phyloP scores from a whole-genome alignment of 2,888 invertebrate genomes.

The Melolontha melolontha region DNA sequence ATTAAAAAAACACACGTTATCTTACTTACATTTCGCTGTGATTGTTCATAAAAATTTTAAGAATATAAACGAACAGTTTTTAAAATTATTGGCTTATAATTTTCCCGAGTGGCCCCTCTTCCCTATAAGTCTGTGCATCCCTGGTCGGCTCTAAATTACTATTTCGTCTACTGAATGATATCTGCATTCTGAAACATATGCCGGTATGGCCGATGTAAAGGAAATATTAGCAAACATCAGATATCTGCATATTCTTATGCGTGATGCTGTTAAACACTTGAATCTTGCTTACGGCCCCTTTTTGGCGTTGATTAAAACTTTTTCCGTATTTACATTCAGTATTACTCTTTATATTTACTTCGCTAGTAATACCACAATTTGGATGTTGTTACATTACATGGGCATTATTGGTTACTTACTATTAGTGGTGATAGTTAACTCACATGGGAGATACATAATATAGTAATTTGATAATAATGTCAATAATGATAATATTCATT shows the following conservation, averaged over 20 bases:
- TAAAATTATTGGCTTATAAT: no score
- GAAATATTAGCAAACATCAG: constrained; percentile 1
- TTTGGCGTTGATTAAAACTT: constrained; percentile 4
- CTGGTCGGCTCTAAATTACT: no score
- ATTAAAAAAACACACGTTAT: no score
- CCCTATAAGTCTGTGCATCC: no score
- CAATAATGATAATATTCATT: no score
- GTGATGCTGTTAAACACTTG: constrained; percentile 19
- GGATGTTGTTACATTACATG: no score
- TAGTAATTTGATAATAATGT: no score
- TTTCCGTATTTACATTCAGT: constrained; percentile 3
- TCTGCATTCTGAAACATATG: neutral
- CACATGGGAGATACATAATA: no score
- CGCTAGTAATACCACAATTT: no score
- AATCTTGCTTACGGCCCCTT: constrained; percentile 22
- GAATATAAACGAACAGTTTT: constrained; percentile 7
- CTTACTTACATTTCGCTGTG: constrained; percentile 8
- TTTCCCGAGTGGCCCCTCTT: no score
- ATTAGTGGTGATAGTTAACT: no score
- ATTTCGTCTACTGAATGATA: constrained; percentile 13
- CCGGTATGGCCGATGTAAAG: constrained; percentile 2
- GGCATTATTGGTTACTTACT: no score
- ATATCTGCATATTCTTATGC: constrained; percentile 24
- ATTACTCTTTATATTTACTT: constrained; percentile 15
- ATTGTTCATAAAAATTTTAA: constrained; percentile 18